phyloP scores from a whole-genome alignment of 2,113 vertebrate genomes.

The Procavia capensis region DNA sequence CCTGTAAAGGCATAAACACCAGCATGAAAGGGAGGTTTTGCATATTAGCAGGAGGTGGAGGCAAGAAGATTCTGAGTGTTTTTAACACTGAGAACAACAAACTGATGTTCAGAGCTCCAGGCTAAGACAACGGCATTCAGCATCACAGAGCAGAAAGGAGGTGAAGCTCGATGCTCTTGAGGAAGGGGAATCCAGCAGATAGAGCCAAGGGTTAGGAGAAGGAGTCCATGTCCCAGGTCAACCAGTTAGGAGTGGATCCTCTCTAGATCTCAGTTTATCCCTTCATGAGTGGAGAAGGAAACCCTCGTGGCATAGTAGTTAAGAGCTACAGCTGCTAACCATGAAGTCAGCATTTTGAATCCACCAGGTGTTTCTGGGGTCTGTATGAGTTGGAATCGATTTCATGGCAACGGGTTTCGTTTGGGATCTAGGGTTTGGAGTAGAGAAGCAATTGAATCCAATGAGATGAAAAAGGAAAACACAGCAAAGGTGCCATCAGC shows the following conservation, averaged over 20 bases:
- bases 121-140: not conserved
- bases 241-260: not conserved
- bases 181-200: not conserved
- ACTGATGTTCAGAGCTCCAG: not conserved
- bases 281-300: not conserved
- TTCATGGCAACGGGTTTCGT: too few relatives aligned
- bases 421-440: too few relatives aligned
- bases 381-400: too few relatives aligned
- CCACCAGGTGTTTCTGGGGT: too few relatives aligned
- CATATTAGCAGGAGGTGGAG: not conserved
- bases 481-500: not conserved
- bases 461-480: not conserved
- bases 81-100: not conserved
- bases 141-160: not conserved
- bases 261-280: not conserved
- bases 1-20: not conserved
- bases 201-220: not conserved
- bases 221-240: fast-evolving
- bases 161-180: not conserved
- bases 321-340: too few relatives aligned
- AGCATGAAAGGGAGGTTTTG: not conserved
- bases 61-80: not conserved
- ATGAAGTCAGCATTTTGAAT: too few relatives aligned
- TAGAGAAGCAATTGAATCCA: not conserved
- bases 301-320: too few relatives aligned